Percentiles rank a stretch among this genome's conserved stretches.
These are phyloP conservation scores for Psittacula echo DNA, from an alignment of 2,797 vertebrate genomes.

Conservation along the genomic window DNA sequence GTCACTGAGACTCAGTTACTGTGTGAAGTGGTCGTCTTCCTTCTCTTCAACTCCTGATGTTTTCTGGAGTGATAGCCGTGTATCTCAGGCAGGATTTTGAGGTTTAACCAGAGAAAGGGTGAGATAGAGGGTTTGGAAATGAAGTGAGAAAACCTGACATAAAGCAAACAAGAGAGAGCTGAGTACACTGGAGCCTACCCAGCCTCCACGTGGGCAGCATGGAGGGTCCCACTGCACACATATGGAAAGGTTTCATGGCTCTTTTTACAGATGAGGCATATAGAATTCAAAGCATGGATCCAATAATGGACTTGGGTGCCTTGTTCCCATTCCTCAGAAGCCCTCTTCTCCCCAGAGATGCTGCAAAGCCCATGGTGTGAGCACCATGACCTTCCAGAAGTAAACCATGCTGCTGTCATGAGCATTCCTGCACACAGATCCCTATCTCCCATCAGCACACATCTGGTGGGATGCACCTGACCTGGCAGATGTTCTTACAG, in stretches of 20 bases:
- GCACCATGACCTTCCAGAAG: background rate
- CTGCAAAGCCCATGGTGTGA: background rate
- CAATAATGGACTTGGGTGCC: background rate
- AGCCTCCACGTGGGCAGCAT: background rate
- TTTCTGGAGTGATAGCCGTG: background rate
- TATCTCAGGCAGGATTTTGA: background rate
- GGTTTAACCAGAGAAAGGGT: background rate
- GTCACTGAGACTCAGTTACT: background rate
- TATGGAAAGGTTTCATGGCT: background rate
- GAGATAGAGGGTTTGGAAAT: background rate
- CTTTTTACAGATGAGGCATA: background rate
- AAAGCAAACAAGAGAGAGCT: background rate
- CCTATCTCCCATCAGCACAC: background rate
- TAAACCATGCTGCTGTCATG: background rate
- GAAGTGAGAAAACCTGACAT: background rate
- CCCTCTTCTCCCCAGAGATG: background rate
- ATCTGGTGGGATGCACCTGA: background rate
- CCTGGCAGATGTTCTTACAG: background rate
- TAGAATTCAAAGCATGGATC: accelerated
- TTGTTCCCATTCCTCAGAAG: background rate
- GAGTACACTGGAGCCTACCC: background rate
- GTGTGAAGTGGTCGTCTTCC: background rate
- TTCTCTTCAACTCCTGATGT: background rate
- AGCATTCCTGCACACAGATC: background rate
- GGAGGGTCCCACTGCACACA: background rate